Base-by-base conservation (phyloP, 1,140 invertebrate species). In the Drosophila serrata region DNA sequence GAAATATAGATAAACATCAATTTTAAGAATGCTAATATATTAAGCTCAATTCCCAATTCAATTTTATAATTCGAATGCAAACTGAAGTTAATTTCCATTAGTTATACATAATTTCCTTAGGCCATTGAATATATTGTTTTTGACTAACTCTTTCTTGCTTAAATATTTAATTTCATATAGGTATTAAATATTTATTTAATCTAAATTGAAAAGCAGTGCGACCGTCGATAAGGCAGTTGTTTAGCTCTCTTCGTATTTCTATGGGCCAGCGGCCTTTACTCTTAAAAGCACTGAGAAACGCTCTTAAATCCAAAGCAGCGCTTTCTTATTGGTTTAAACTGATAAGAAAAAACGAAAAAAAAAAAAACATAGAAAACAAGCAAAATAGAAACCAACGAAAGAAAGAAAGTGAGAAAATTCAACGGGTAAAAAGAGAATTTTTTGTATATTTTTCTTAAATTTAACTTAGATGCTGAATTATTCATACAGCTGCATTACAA, bases 141-240 rank as follows among this genome's bases (percentile, higher is more conserved):
- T 24, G 24, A 2, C 24, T 3, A 4, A 24, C 24, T 24, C 4
- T 4, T 24, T 24, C 24, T 24, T 2, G 2, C 24, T 24, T 24
- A 24, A 24, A 24, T 24, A 24, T 24, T 24, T 24, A 24, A 24
- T 24, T 24, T 24, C 2, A 24, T 3, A 3, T 24, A 24, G 2
- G 2, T 24, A 24, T 24, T 24, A 24, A 24, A 24, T 24, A 13
- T 19, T n/a, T 0, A 8, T 8, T 15, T 5, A n/a, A 24, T 11
- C n/a, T 3, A 17, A 5, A 37, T 9, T 8, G 7, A 13, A 35
- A 65, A 62, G 58, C 62, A 46, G 42, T 63, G 15, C 12, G 1
- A 4, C 5, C 57, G 35, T 75, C 72, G 72, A 57, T 74, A 75
- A 75, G 43, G 72, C 72, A 75, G 72, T 75, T 31, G 1, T 4